Evolutionary conservation across 2,888 invertebrate genomes (phyloP).

Genomic region (Mystacides longicornis): DNA sequence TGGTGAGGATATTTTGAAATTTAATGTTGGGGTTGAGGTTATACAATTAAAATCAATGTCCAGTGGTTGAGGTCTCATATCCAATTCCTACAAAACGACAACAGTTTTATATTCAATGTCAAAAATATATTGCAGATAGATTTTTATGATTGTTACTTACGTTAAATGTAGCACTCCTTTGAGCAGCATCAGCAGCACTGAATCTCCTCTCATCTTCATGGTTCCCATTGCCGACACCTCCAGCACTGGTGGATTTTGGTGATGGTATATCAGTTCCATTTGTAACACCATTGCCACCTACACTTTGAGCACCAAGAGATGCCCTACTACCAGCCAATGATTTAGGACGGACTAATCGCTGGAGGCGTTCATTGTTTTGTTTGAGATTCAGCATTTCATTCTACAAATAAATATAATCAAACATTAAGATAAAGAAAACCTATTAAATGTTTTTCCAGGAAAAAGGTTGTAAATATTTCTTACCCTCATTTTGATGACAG

Average conservation of each 20-base stretch:
- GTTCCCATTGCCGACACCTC: background rate
- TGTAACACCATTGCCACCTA: constrained; percentile 35
- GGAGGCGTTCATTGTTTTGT: constrained; percentile 92
- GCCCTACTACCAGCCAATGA: constrained; percentile 56
- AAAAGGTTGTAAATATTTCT: constrained; percentile 29
- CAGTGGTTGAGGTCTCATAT: constrained; percentile 44
- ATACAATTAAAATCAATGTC: constrained; percentile 46
- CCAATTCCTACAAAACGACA: constrained; percentile 29
- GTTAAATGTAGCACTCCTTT: constrained; percentile 33
- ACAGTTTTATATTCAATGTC: background rate
- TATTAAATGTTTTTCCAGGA: background rate
- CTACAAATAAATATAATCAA: constrained; percentile 37
- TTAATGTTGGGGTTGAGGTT: constrained; percentile 42
- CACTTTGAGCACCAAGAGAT: constrained; percentile 39
- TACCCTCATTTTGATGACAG: constrained; percentile 94
- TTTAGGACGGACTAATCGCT: constrained; percentile 70
- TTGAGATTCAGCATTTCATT: constrained; percentile 95
- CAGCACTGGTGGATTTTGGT: constrained; percentile 8
- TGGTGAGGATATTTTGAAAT: constrained; percentile 43
- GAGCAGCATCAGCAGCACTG: constrained; percentile 51
- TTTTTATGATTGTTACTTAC: constrained; percentile 13
- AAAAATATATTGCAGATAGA: too few species aligned
- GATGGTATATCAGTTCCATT: constrained; percentile 28
- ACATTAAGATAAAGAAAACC: background rate
- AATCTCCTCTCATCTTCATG: constrained; percentile 41